These are phyloP conservation scores for Digitonthophagus gazella DNA, from an alignment of 2,888 invertebrate species.

Conservation along the genomic window DNA sequence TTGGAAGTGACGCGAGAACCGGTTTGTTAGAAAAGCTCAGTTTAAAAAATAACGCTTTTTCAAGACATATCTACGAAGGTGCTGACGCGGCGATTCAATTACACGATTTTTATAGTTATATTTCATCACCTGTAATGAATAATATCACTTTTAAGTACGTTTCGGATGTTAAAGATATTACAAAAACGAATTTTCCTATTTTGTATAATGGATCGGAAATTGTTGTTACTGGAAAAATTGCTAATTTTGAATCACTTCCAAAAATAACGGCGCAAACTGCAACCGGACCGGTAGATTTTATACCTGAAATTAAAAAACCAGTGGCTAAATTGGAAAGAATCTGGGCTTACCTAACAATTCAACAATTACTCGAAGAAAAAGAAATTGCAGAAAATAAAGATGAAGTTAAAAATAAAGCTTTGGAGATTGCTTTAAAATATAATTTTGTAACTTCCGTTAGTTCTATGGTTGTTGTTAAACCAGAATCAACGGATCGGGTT, in stretches of 20 bases:
- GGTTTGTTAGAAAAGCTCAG: constrained; percentile 65
- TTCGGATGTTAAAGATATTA: constrained; percentile 57
- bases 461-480: constrained; percentile 65
- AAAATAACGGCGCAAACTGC: constrained; percentile 30
- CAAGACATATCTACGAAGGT: constrained; percentile 71
- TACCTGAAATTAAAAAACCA: constrained; percentile 38
- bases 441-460: constrained; percentile 67
- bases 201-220: constrained; percentile 64
- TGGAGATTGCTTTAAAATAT: constrained; percentile 61
- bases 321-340: constrained; percentile 48
- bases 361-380: constrained; percentile 60
- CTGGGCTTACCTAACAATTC: constrained; percentile 68
- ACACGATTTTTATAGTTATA: constrained; percentile 64
- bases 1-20: constrained; percentile 68
- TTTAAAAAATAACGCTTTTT: constrained; percentile 64
- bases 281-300: constrained; percentile 38
- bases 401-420: constrained; percentile 53
- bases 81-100: constrained; percentile 67
- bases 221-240: constrained; percentile 59
- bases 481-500: constrained; percentile 54
- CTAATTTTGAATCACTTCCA: constrained; percentile 28
- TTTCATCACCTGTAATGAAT: constrained; percentile 66
- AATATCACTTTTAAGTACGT: constrained; percentile 67
- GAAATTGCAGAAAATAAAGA: constrained; percentile 40
- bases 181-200: constrained; percentile 58